A percentile compares a stretch with the other conserved stretches of the same genome.
These are phyloP conservation scores for Emydocephalus ijimae DNA, from an alignment of 2,113 vertebrate genomes.

Conservation along the genomic window DNA sequence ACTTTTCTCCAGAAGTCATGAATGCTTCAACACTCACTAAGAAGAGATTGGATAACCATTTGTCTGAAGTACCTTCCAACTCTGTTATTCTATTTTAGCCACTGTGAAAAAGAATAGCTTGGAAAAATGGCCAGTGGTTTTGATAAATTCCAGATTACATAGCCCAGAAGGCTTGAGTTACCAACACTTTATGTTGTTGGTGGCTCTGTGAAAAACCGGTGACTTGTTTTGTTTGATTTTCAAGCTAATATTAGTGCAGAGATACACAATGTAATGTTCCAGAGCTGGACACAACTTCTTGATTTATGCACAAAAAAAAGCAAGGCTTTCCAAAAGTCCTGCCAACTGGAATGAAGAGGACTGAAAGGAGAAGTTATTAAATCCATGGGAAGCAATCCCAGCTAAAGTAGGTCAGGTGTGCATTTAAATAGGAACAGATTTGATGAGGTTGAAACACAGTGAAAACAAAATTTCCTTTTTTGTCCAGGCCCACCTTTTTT, in stretches of 20 bases:
- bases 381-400: background rate
- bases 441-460: background rate
- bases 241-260: background rate
- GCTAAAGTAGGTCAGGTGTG: background rate
- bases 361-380: background rate
- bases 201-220: background rate
- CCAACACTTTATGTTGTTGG: background rate
- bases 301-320: background rate
- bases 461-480: background rate
- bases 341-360: background rate
- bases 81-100: no score
- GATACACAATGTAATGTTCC: background rate
- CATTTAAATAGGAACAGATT: background rate
- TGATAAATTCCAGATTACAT: background rate
- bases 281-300: background rate
- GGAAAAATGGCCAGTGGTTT: background rate
- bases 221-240: background rate
- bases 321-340: background rate
- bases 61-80: no score
- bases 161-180: background rate
- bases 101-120: slow-evolving; percentile 28
- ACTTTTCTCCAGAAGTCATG: no score
- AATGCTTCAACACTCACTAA: no score
- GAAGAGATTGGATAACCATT: no score
- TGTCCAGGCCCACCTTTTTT: background rate